These are phyloP conservation scores for Venustoraphidia nigricollis DNA, from an alignment of 2,888 invertebrate genomes.

Conservation along the genomic window DNA sequence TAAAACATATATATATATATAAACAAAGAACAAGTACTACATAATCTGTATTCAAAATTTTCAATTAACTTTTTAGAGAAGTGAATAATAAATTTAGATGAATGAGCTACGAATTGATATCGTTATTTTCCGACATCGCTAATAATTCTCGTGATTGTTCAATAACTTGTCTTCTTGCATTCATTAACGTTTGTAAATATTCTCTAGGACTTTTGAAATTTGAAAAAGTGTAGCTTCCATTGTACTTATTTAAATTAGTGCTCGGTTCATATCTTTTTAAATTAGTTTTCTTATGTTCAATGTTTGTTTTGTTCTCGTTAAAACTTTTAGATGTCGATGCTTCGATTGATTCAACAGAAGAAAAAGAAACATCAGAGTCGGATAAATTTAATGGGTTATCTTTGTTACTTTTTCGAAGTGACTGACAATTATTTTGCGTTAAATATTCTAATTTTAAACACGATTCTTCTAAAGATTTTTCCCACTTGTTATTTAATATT, in stretches of 20 bases:
- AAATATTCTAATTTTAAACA: slow-evolving; percentile 22
- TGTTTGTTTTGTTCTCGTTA: neutral
- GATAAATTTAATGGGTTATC: too few species aligned
- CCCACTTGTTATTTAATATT: slow-evolving; percentile 22
- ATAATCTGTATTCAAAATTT: too few species aligned
- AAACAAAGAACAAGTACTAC: too few species aligned
- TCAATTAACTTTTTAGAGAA: too few species aligned
- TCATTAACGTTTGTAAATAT: slow-evolving; percentile 39
- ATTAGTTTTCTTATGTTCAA: neutral
- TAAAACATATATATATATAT: too few species aligned
- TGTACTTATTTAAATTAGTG: too few species aligned
- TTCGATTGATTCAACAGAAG: too few species aligned
- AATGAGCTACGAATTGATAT: too few species aligned
- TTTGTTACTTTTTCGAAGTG: too few species aligned
- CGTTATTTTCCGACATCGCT: too few species aligned
- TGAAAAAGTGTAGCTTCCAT: neutral
- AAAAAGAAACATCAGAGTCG: too few species aligned
- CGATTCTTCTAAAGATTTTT: slow-evolving; percentile 21
- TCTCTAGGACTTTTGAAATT: slow-evolving; percentile 30
- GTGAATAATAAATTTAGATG: too few species aligned
- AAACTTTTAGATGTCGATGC: neutral
- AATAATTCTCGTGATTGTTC: slow-evolving; percentile 29
- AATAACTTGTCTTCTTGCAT: slow-evolving; percentile 36
- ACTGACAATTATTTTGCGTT: slow-evolving; percentile 7
- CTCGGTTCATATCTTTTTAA: neutral